phyloP scores from a whole-genome alignment of 2,113 vertebrate species.

The Sphaerodactylus townsendi region DNA sequence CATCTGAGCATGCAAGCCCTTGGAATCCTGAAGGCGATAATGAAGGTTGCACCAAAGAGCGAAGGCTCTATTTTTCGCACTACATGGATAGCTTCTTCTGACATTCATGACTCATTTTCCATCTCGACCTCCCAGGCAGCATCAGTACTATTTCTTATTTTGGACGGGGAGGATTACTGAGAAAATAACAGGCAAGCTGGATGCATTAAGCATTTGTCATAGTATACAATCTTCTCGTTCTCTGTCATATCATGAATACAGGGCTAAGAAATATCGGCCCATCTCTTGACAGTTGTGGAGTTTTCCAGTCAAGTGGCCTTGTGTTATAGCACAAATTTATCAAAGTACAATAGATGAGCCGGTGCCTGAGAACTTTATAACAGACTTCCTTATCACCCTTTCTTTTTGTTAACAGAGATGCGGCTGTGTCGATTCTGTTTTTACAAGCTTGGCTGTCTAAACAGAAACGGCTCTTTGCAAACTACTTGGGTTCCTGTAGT shows the following conservation, averaged over 20 bases:
- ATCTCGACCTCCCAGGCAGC: conserved; percentile 10
- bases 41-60: background rate
- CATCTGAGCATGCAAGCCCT: background rate
- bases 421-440: background rate
- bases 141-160: conserved; percentile 26
- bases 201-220: conserved; percentile 32
- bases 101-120: conserved; percentile 32
- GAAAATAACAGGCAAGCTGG: conserved; percentile 28
- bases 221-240: conserved; percentile 16
- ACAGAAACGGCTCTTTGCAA: background rate
- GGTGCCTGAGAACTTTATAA: background rate
- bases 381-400: background rate
- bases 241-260: conserved; percentile 14
- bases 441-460: conserved; percentile 37
- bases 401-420: conserved; percentile 14
- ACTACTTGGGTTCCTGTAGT: conserved; percentile 25
- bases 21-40: background rate
- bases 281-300: background rate
- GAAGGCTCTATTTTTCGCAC: conserved; percentile 8
- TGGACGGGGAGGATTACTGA: conserved; percentile 10
- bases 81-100: conserved; percentile 1
- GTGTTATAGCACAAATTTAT: background rate
- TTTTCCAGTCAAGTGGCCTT: background rate
- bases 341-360: conserved; percentile 1
- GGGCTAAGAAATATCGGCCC: background rate